These are phyloP conservation scores for Morpho achilles DNA, from an alignment of 2,888 invertebrate species.

Conservation along the genomic window DNA sequence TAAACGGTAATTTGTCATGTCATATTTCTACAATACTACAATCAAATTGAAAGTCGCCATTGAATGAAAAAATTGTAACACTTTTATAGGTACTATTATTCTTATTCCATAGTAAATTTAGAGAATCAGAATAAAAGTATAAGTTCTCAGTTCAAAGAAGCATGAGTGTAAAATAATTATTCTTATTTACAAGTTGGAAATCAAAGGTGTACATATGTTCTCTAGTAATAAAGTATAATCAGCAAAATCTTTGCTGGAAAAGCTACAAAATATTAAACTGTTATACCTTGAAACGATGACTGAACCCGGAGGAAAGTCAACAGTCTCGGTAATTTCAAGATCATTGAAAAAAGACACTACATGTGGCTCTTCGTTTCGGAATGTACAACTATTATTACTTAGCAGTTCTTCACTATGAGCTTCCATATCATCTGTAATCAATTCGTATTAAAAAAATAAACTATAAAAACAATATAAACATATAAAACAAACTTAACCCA, in stretches of 20 bases:
- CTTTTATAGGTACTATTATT: too few relatives aligned
- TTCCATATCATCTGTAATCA: slow-evolving; percentile 65
- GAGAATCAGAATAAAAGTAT: too few relatives aligned
- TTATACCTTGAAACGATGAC: slow-evolving; percentile 81
- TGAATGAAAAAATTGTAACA: too few relatives aligned
- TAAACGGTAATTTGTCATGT: too few relatives aligned
- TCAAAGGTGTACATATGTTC: not conserved
- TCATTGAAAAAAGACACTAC: slow-evolving; percentile 91
- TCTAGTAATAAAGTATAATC: not conserved
- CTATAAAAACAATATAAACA: too few relatives aligned
- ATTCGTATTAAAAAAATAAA: not conserved
- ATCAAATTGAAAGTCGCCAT: too few relatives aligned
- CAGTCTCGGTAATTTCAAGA: slow-evolving; percentile 85
- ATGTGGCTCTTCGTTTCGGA: slow-evolving; percentile 87
- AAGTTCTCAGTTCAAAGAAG: too few relatives aligned
- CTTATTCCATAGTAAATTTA: too few relatives aligned
- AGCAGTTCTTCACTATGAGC: slow-evolving; percentile 66
- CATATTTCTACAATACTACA: too few relatives aligned
- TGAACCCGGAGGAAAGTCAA: slow-evolving; percentile 88
- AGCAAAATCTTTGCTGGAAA: too few relatives aligned
- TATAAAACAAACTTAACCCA: too few relatives aligned
- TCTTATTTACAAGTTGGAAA: not conserved
- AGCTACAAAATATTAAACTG: too few relatives aligned
- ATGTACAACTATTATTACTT: slow-evolving; percentile 87
- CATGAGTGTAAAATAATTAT: not conserved